Conservation (phyloP, 2,888 invertebrate species). For the Holacanthella duospinosa region DNA sequence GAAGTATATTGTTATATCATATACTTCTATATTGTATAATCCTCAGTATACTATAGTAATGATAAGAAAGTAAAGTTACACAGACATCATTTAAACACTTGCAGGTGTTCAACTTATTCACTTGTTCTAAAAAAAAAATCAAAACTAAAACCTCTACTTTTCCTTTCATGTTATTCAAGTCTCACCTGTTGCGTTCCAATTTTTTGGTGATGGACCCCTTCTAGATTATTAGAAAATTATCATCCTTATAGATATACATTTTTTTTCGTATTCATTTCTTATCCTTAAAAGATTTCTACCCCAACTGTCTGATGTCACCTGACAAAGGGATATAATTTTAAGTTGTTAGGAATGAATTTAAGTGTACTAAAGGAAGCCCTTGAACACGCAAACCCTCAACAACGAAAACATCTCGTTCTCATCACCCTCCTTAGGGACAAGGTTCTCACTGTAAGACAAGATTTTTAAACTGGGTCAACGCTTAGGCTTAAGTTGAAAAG, state of each 20-base stretch:
- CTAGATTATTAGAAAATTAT: neutral
- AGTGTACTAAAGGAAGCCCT: neutral
- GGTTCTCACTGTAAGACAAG: neutral
- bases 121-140: neutral
- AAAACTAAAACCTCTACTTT: too few species aligned
- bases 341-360: neutral
- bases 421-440: neutral
- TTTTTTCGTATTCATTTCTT: too few species aligned
- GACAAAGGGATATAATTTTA: neutral
- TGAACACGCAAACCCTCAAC: neutral
- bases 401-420: neutral
- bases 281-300: neutral
- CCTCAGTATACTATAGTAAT: too few species aligned
- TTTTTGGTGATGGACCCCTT: neutral
- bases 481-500: too few species aligned
- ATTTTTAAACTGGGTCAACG: neutral
- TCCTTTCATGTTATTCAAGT: too few species aligned
- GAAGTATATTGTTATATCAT: too few species aligned
- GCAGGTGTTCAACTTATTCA: constrained; percentile 16
- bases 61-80: too few species aligned
- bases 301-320: neutral
- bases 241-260: too few species aligned
- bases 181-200: constrained; percentile 19
- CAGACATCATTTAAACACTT: too few species aligned
- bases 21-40: too few species aligned